Percentiles rank a stretch among this genome's conserved stretches.
These are phyloP conservation scores for Rutpela maculata DNA, from an alignment of 2,888 invertebrate genomes.

Conservation along the genomic window DNA sequence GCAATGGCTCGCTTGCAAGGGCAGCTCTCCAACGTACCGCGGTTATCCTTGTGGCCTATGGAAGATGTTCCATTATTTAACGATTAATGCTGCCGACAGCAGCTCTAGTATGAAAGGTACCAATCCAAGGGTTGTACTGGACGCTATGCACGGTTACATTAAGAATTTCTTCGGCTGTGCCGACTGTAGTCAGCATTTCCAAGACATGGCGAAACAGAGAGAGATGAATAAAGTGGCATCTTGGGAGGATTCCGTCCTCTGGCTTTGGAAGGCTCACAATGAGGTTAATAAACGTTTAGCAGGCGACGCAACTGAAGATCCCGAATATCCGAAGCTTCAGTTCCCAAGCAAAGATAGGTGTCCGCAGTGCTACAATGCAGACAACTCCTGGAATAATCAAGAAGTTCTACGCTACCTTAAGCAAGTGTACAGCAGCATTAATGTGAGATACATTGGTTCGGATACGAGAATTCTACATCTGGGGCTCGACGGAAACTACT, in stretches of 20 bases:
- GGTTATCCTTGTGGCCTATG: constrained; percentile 97
- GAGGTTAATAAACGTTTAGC: constrained; percentile 91
- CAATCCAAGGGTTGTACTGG: constrained; percentile 82
- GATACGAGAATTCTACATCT: constrained; percentile 69
- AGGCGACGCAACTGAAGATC: constrained; percentile 93
- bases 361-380: constrained; percentile 78
- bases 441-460: constrained; percentile 74
- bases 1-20: constrained; percentile 88
- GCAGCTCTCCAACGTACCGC: constrained; percentile 84
- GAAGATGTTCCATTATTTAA: constrained; percentile 94
- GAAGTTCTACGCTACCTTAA: constrained; percentile 81
- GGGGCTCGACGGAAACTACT: constrained; percentile 43
- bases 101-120: constrained; percentile 67
- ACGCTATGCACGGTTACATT: constrained; percentile 91
- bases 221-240: constrained; percentile 82
- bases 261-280: constrained; percentile 97
- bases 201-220: constrained; percentile 85
- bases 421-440: constrained; percentile 75
- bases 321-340: constrained; percentile 90
- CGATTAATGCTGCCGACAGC: constrained; percentile 82
- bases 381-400: constrained; percentile 77
- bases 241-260: constrained; percentile 87
- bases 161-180: constrained; percentile 95
- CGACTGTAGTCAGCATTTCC: constrained; percentile 93
- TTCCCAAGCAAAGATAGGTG: constrained; percentile 87